Conservation (phyloP, 1,140 invertebrate genomes). For the Heterodera schachtii region DNA sequence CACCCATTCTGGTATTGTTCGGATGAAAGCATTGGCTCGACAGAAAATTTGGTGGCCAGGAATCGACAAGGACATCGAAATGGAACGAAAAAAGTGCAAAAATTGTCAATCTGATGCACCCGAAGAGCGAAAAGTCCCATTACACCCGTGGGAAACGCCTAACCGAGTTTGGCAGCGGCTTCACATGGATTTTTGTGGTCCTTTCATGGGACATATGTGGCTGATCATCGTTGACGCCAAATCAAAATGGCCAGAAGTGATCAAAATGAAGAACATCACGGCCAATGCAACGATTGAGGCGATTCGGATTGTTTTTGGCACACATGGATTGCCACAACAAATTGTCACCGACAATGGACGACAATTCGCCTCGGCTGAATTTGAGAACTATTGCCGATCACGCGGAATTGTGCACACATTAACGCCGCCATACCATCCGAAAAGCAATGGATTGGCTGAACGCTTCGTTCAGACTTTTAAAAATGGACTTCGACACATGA, state of each 20-base stretch:
- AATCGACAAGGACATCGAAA: constrained; percentile 18
- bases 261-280: background rate
- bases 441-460: constrained; percentile 63
- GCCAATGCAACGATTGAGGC: background rate
- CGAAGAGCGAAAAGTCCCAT: background rate
- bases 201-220: background rate
- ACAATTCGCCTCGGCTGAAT: constrained; percentile 61
- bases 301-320: constrained; percentile 35
- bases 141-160: background rate
- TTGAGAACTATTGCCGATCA: constrained; percentile 53
- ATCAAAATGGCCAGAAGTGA: constrained; percentile 15
- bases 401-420: constrained; percentile 50
- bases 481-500: constrained; percentile 3
- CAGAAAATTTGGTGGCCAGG: constrained; percentile 22
- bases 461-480: constrained; percentile 63
- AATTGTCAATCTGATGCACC: background rate
- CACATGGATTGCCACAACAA: constrained; percentile 50
- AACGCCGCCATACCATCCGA: constrained; percentile 58
- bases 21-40: constrained; percentile 47
- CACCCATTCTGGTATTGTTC: constrained; percentile 22
- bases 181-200: constrained; percentile 9
- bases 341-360: constrained; percentile 66
- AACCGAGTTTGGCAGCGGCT: background rate
- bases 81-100: background rate
- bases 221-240: constrained; percentile 6